Base-by-base conservation (phyloP, 2,113 vertebrate genomes). In the Dipodomys spectabilis region DNA sequence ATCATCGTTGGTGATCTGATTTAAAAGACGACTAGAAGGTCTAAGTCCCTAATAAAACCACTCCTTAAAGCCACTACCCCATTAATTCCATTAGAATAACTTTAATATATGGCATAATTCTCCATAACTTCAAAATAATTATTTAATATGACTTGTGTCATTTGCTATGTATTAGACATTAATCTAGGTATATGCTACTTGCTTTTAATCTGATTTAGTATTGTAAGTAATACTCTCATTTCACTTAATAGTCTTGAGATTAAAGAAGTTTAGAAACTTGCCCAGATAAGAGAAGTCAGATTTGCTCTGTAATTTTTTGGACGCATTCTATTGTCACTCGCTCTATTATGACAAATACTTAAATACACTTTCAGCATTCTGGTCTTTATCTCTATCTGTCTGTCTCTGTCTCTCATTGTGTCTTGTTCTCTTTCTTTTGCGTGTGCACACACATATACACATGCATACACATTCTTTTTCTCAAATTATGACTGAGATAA, bases 401-500 rank as follows among this genome's bases (percentile, higher is more conserved):
- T 64, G 20, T 81, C 60, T 65, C 32, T 4, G 68, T 28, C 57
- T 39, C 44, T 67, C 88, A 79, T 39, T 39, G 39, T 39, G 39
- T 6, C 3, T 39, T 39, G 39, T 5, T 39, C 39, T 6, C 39
- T 39, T 39, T 39, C 39, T 39, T 39, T 39, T 39, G 39, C 5
- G 3, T 39, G 39, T 5, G 5, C 80, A 74, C 80, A 45, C 32
- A 62, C 44, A 68, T 62, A 53, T 32, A 86, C 74, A 25, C 39
- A 39, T 39, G 35, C 39, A 83, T 5, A 57, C 53, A 75, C 7
- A 32, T 72, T 13, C 3, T 64, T 79, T 53, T 69, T 7, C 57
- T 30, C n/a, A 94, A 83, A 84, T 30, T 67, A 27, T 57, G 82
- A 12, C 60, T 11, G 44, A 91, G 30, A 82, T 85, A 88, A 95